Conservation (phyloP, 2,113 vertebrate species). For the Siniperca chuatsi region DNA sequence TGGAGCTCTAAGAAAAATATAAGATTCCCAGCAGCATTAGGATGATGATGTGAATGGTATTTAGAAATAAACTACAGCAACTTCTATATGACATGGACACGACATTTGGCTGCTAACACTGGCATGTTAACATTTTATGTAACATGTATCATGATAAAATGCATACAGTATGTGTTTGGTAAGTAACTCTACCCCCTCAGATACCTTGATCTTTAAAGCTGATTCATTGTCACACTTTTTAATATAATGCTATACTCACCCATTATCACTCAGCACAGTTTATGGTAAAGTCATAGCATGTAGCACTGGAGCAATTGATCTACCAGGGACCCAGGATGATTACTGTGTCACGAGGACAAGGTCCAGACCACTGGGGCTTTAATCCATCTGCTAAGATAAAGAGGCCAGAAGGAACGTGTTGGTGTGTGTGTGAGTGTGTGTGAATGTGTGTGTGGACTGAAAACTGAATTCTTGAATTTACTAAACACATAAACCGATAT, state of each 20-base stretch:
- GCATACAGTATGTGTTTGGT: neutral
- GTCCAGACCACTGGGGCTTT: constrained; percentile 43
- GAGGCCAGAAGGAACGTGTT: constrained; percentile 22
- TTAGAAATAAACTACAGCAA: too few relatives aligned
- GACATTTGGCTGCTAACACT: too few relatives aligned
- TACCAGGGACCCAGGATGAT: neutral
- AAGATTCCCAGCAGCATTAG: too few relatives aligned
- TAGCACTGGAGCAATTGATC: too few relatives aligned
- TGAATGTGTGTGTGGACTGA: neutral
- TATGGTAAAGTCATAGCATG: too few relatives aligned
- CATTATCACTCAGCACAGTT: too few relatives aligned
- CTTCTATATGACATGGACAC: too few relatives aligned
- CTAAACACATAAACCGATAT: neutral
- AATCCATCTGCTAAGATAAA: constrained; percentile 49
- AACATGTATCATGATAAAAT: neutral
- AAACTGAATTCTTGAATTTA: neutral
- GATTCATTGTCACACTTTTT: neutral
- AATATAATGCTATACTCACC: too few relatives aligned
- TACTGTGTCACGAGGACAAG: constrained; percentile 6
- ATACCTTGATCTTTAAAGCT: neutral
- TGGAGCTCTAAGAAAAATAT: too few relatives aligned
- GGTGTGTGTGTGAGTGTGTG: constrained; percentile 3
- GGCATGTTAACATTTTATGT: neutral
- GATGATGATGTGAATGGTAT: too few relatives aligned
- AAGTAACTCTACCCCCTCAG: neutral